These are phyloP conservation scores for Pantala flavescens DNA, from an alignment of 1,140 invertebrate species.

Conservation along the genomic window DNA sequence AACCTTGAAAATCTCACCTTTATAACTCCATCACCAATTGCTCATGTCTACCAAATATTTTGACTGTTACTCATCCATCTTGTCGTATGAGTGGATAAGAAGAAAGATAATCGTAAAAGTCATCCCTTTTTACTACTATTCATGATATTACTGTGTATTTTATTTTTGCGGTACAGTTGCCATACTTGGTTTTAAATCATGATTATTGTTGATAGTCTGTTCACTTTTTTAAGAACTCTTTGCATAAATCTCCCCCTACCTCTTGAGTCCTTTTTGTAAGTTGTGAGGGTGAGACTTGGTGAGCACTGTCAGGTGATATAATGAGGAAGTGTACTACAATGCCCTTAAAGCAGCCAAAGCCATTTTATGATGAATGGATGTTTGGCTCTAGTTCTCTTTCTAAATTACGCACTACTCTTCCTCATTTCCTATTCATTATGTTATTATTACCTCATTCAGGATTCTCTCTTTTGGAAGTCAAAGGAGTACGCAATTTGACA, in stretches of 20 bases:
- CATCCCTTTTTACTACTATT: background rate
- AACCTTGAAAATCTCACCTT: background rate
- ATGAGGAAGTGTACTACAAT: background rate
- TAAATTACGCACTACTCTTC: background rate
- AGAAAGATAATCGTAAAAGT: background rate
- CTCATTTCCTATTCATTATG: background rate
- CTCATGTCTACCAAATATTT: background rate
- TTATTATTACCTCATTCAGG: background rate
- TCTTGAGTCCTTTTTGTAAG: background rate
- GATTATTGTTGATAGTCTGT: background rate
- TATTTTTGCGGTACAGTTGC: background rate
- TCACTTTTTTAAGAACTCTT: conserved; percentile 1
- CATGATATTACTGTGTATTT: background rate
- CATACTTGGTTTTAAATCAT: background rate
- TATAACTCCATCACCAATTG: conserved; percentile 6
- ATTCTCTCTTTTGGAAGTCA: background rate
- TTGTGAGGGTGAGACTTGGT: background rate
- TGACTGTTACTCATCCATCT: background rate
- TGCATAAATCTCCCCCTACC: background rate
- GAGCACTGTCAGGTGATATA: background rate
- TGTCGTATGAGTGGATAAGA: background rate
- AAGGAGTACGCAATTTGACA: background rate
- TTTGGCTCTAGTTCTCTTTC: background rate
- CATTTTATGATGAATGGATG: background rate
- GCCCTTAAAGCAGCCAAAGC: background rate